Base-by-base conservation (phyloP, 1,140 invertebrate species). In the Palaemon carinicauda region DNA sequence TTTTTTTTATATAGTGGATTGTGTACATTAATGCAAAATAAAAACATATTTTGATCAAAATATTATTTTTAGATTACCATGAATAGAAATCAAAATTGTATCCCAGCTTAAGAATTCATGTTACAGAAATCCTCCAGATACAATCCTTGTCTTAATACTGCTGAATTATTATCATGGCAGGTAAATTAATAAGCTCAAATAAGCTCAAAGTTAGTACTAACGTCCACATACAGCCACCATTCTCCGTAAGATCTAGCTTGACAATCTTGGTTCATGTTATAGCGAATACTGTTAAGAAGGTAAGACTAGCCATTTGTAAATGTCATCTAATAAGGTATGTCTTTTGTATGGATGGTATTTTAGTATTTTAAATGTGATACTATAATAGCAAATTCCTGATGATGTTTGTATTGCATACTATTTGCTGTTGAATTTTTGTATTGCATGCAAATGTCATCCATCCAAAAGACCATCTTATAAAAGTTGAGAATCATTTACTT, bases 191-290 rank as follows among this genome's bases (percentile, higher is more conserved):
- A 80, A 86, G 84, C 84, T 86, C 84, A 86, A 86, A 41, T 74
- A 69, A 86, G 84, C 84, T 86, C 84, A 86, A 86, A 80, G 41
- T 73, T 86, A 80, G 50, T 80, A 71, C 77, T 86, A 71, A 86
- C 84, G 84, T 86, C 84, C 84, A 86, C 33, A 80, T 41, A 79
- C 80, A 80, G 56, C 77, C 78, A 83, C 52, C 80, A 65, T 74
- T 78, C 73, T 74, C 50, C 74, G 80, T 75, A 80, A 54, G 53
- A 69, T 69, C 69, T 65, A 86, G 60, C 77, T 80, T 74, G 84
- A 86, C 84, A 86, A 86, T 86, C 84, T 78, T 71, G 29, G 77
- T 80, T 86, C 31, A 53, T 79, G 27, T 52, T 79, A 52, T 79
- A 31, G 12, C 7, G 33, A 12, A 73, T 73, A 21, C 15, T 73